Conservation (phyloP, 2,888 invertebrate species). For the Geophilus truncorum region DNA sequence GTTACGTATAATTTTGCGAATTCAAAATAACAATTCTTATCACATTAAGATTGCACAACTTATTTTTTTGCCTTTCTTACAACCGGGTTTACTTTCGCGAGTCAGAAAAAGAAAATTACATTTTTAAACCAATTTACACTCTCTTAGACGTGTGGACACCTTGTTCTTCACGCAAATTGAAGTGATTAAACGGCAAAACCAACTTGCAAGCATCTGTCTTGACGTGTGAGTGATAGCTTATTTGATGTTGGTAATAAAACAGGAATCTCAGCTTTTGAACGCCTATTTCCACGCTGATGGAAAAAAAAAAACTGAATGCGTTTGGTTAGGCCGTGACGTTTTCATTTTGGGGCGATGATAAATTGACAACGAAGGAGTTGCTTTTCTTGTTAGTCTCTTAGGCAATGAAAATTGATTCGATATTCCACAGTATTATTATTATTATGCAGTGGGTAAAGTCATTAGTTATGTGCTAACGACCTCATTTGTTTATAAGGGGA, state of each 20-base stretch:
- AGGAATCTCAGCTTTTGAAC: background rate
- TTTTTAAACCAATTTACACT: too few species aligned
- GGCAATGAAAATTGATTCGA: constrained; percentile 22
- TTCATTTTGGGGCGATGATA: background rate
- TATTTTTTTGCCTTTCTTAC: too few species aligned
- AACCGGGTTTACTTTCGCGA: too few species aligned
- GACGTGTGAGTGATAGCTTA: too few species aligned
- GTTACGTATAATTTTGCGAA: too few species aligned
- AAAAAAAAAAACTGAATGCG: background rate
- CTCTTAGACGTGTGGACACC: too few species aligned
- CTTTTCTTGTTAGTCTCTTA: background rate
- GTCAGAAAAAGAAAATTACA: too few species aligned
- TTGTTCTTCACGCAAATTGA: too few species aligned
- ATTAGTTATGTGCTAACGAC: constrained; percentile 18
- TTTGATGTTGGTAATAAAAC: background rate
- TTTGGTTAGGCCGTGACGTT: background rate
- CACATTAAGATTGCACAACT: too few species aligned
- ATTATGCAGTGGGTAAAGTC: background rate
- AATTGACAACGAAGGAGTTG: background rate
- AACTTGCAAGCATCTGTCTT: too few species aligned
- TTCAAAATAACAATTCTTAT: too few species aligned
- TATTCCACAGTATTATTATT: background rate
- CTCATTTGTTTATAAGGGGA: background rate
- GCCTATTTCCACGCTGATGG: background rate
- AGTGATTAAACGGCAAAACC: too few species aligned